These are phyloP conservation scores for Premnoplex brunnescens DNA, from an alignment of 2,797 vertebrate genomes.

Conservation along the genomic window DNA sequence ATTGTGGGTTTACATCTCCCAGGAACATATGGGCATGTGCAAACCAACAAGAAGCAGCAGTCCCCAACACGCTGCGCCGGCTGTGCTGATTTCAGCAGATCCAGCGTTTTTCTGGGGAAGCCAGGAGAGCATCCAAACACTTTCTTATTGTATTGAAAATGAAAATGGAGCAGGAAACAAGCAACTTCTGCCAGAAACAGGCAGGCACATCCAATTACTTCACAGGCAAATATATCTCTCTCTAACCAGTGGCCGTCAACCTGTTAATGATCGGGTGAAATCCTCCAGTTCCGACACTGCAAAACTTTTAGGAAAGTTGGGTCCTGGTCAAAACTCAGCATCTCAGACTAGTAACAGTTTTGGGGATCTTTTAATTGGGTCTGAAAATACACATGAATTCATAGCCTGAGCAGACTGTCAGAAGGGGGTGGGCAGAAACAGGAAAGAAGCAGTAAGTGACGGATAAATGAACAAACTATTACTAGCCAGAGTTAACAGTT, in stretches of 20 bases:
- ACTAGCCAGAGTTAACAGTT: slow-evolving; percentile 71
- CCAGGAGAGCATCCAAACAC: background rate
- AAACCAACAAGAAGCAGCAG: slow-evolving; percentile 57
- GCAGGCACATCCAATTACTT: background rate
- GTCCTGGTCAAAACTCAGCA: background rate
- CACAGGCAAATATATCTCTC: background rate
- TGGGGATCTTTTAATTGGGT: background rate
- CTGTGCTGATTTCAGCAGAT: slow-evolving; percentile 30
- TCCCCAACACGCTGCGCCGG: background rate
- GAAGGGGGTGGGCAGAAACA: background rate
- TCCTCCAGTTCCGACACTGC: background rate
- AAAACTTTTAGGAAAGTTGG: background rate
- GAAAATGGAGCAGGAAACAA: background rate
- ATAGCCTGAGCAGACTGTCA: rapidly evolving
- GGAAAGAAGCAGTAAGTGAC: background rate
- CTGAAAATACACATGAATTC: background rate
- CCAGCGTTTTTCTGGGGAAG: background rate
- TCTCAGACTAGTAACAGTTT: background rate
- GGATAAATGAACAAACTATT: slow-evolving; percentile 50
- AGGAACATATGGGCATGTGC: slow-evolving; percentile 71
- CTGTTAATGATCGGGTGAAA: background rate
- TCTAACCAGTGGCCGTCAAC: background rate
- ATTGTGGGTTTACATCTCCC: slow-evolving; percentile 65
- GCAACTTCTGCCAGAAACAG: background rate
- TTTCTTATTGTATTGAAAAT: background rate